These are phyloP conservation scores for Netelia virgata DNA, from an alignment of 2,888 invertebrate genomes.

Conservation along the genomic window DNA sequence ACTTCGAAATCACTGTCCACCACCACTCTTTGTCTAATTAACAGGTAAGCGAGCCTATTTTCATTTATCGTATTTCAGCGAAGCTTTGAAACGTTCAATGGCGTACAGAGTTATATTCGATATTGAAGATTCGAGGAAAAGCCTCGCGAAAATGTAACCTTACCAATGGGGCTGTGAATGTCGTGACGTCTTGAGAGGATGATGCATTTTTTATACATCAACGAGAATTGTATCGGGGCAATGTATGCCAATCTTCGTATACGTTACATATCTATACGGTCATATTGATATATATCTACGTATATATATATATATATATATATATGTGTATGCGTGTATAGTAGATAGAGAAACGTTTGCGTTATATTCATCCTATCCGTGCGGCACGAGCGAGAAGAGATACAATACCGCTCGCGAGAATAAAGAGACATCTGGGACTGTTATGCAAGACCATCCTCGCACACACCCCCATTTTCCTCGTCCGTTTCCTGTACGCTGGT, in stretches of 20 bases:
- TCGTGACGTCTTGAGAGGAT: slow-evolving; percentile 32
- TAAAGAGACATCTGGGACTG: slow-evolving; percentile 67
- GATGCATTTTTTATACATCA: slow-evolving; percentile 56
- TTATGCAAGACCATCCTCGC: slow-evolving; percentile 50
- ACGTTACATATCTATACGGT: slow-evolving; percentile 8
- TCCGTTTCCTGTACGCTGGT: slow-evolving; percentile 1
- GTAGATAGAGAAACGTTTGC: slow-evolving; percentile 33
- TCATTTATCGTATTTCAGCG: no score
- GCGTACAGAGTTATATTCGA: slow-evolving; percentile 20
- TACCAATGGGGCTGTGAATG: slow-evolving; percentile 13
- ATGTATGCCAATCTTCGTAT: slow-evolving; percentile 19
- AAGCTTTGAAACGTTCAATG: no score
- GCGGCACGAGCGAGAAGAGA: slow-evolving; percentile 40
- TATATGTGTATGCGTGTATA: not conserved
- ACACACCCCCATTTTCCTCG: not conserved
- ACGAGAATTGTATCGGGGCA: slow-evolving; percentile 2
- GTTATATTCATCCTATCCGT: slow-evolving; percentile 32
- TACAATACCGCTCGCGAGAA: slow-evolving; percentile 57
- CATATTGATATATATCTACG: no score
- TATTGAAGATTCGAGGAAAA: slow-evolving; percentile 35
- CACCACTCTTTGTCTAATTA: no score
- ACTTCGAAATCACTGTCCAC: no score
- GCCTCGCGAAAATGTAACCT: not conserved
- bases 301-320: slow-evolving; percentile 6
- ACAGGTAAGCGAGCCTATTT: no score